A percentile compares a stretch with the other conserved stretches of the same genome.
These are phyloP conservation scores for Ochropacha duplaris DNA, from an alignment of 2,888 invertebrate genomes.

Conservation along the genomic window DNA sequence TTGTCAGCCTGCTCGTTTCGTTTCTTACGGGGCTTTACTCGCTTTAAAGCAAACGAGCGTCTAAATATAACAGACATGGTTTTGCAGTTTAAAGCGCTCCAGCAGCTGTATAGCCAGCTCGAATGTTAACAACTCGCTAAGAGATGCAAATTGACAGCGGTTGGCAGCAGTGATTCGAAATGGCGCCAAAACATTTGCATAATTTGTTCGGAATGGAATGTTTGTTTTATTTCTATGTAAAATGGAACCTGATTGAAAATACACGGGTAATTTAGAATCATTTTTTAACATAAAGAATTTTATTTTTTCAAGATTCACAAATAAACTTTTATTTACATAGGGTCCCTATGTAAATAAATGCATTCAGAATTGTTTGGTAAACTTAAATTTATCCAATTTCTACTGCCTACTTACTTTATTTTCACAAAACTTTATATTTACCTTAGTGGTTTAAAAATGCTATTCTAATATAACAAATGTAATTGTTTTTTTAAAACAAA, in stretches of 20 bases:
- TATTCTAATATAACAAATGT: too few relatives aligned
- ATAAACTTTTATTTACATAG: too few relatives aligned
- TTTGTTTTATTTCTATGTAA: conserved; percentile 42
- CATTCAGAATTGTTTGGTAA: not conserved
- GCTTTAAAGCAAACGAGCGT: conserved; percentile 28
- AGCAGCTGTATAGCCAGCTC: conserved; percentile 43
- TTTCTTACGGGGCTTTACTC: conserved; percentile 21
- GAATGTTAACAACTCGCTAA: conserved; percentile 68
- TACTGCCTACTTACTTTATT: not conserved
- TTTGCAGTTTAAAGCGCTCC: conserved; percentile 37
- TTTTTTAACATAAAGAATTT: too few relatives aligned
- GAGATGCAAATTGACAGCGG: conserved; percentile 78
- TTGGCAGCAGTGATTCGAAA: conserved; percentile 74
- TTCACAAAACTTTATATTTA: not conserved
- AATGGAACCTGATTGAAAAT: conserved; percentile 64
- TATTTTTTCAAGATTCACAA: too few relatives aligned
- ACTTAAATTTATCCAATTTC: not conserved
- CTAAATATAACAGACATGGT: conserved; percentile 5
- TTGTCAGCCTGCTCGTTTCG: conserved; percentile 31
- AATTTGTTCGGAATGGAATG: conserved; percentile 68
- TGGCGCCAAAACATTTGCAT: conserved; percentile 74
- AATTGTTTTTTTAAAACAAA: too few relatives aligned
- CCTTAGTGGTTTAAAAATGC: too few relatives aligned
- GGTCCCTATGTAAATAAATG: not conserved
- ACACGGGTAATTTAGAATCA: too few relatives aligned